phyloP scores from a whole-genome alignment of 2,797 vertebrate genomes.

The Streptopelia turtur region DNA sequence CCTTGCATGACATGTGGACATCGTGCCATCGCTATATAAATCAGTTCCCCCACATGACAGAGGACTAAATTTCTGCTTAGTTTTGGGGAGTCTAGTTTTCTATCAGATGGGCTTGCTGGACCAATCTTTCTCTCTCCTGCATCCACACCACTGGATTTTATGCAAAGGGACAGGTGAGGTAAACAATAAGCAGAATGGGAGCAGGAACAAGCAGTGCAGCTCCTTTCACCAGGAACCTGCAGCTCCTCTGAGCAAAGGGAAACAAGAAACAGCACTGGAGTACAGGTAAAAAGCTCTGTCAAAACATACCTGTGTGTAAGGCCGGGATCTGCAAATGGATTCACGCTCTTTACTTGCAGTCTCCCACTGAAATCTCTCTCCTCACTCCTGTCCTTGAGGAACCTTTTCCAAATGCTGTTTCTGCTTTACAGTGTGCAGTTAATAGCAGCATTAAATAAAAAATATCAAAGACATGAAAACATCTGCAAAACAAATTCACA shows the following conservation, averaged over 20 bases:
- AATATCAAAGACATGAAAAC: background rate
- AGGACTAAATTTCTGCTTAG: background rate
- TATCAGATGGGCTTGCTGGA: background rate
- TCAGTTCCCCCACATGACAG: background rate
- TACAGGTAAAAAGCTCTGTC: background rate
- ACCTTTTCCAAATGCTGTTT: background rate
- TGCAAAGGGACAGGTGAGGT: background rate
- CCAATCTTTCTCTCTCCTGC: background rate
- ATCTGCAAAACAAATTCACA: background rate
- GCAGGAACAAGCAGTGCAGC: background rate
- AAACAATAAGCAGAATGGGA: background rate
- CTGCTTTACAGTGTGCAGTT: background rate
- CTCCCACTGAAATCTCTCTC: background rate
- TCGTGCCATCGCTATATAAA: accelerated
- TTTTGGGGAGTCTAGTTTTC: background rate
- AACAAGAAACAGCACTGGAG: background rate
- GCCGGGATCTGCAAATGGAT: background rate
- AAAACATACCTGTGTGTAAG: background rate
- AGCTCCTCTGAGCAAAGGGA: background rate
- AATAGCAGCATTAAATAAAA: background rate
- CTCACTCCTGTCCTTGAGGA: background rate
- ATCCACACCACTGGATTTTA: background rate
- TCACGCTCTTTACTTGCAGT: background rate
- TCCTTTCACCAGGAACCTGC: background rate
- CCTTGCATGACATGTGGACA: accelerated